Conservation (phyloP, 2,888 invertebrate species). For the Orthosia incerta region DNA sequence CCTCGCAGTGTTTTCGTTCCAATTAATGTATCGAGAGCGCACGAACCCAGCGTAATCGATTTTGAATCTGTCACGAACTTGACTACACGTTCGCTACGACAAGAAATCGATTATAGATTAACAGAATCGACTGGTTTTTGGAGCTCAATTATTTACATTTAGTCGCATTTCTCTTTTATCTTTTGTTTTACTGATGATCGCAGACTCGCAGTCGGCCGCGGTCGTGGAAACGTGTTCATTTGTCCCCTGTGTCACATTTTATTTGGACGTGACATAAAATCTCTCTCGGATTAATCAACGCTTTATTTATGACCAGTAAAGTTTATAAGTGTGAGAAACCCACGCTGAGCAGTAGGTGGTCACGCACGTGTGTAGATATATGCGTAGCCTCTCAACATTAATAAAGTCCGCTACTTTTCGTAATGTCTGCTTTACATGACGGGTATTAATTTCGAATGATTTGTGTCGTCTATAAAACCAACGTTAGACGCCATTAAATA, state of each 20-base stretch:
- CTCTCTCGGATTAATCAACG: constrained; percentile 55
- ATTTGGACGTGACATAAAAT: constrained; percentile 55
- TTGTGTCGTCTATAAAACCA: constrained; percentile 55
- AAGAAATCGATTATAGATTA: constrained; percentile 74
- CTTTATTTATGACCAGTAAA: constrained; percentile 51
- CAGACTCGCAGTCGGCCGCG: background rate
- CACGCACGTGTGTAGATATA: constrained; percentile 51
- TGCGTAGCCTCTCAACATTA: constrained; percentile 40
- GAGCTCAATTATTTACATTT: constrained; percentile 69
- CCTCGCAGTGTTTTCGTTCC: constrained; percentile 77
- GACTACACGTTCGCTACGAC: constrained; percentile 72
- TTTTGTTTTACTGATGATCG: constrained; percentile 58
- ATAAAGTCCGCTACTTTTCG: constrained; percentile 55
- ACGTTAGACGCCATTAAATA: constrained; percentile 57
- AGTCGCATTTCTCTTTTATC: constrained; percentile 61
- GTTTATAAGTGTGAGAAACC: constrained; percentile 57
- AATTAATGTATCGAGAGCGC: constrained; percentile 84
- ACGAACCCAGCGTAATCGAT: constrained; percentile 82
- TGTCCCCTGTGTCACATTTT: constrained; percentile 52
- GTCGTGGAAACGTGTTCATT: constrained; percentile 47
- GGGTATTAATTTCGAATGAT: constrained; percentile 63
- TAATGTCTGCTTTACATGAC: constrained; percentile 56
- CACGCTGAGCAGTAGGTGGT: constrained; percentile 53
- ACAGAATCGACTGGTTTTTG: constrained; percentile 67
- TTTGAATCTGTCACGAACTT: constrained; percentile 78